These are phyloP conservation scores for Ciona savignyi DNA, from an alignment of 23 tunicate species.

Conservation along the genomic window DNA sequence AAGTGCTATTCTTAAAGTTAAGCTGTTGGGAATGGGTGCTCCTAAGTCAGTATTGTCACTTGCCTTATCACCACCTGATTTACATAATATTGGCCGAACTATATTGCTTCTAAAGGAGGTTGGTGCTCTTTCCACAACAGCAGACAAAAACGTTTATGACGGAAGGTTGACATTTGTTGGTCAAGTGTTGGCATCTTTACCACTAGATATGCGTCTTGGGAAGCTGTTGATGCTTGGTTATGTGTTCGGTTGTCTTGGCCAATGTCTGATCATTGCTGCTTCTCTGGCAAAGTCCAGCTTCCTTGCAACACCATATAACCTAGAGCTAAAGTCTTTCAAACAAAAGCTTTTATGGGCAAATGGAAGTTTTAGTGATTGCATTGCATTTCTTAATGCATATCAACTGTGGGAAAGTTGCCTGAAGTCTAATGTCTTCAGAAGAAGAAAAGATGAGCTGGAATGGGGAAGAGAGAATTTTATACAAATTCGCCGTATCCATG, in stretches of 20 bases:
- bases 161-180: slow-evolving; percentile 89
- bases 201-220: slow-evolving; percentile 78
- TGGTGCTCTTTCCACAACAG: slow-evolving; percentile 66
- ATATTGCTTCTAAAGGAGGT: slow-evolving; percentile 71
- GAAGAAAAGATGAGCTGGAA: slow-evolving; percentile 35
- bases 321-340: slow-evolving; percentile 39
- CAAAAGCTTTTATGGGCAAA: slow-evolving; percentile 51
- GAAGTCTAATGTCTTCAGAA: slow-evolving; percentile 23
- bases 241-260: slow-evolving; percentile 73
- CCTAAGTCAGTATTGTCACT: slow-evolving; percentile 60
- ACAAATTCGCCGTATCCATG: slow-evolving; percentile 37
- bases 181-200: slow-evolving; percentile 57
- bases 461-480: slow-evolving; percentile 64
- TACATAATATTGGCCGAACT: slow-evolving; percentile 73
- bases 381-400: slow-evolving; percentile 68
- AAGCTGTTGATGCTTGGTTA: slow-evolving; percentile 76
- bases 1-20: slow-evolving; percentile 57
- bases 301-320: slow-evolving; percentile 55
- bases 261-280: slow-evolving; percentile 84
- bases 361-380: slow-evolving; percentile 78
- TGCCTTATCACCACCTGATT: slow-evolving; percentile 81
- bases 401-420: slow-evolving; percentile 36
- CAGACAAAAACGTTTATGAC: slow-evolving; percentile 41
- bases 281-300: slow-evolving; percentile 61
- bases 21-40: slow-evolving; percentile 63